Percentiles rank a stretch among this genome's conserved stretches.
Evolutionary conservation across 2,888 invertebrate genomes (phyloP).

Genomic region (Hydriomena furcata): DNA sequence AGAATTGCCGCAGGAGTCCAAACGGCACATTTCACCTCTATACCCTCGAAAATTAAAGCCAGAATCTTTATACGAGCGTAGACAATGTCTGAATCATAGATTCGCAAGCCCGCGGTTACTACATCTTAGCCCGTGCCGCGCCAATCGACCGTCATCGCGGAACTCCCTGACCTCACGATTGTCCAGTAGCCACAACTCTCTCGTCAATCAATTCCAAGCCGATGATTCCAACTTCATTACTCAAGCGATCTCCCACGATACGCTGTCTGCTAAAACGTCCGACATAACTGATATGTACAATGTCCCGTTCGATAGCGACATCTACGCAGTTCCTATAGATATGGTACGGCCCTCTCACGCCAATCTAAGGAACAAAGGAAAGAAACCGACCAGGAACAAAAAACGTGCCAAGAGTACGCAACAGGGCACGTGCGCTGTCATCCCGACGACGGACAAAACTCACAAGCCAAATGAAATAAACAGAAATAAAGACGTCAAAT

Average conservation of each 20-base stretch:
- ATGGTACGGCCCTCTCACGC: constrained; percentile 85
- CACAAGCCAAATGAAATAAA: constrained; percentile 56
- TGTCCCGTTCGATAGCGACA: constrained; percentile 94
- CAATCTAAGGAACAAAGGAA: constrained; percentile 65
- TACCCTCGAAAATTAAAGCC: constrained; percentile 67
- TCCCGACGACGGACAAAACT: constrained; percentile 47
- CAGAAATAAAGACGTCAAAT: constrained; percentile 67
- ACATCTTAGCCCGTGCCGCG: constrained; percentile 85
- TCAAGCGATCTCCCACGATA: constrained; percentile 94
- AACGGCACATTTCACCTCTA: constrained; percentile 63
- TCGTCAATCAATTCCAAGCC: constrained; percentile 88
- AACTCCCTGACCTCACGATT: constrained; percentile 90
- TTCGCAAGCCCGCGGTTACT: constrained; percentile 79
- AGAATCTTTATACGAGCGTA: constrained; percentile 67
- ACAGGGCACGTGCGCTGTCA: constrained; percentile 49
- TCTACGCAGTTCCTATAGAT: constrained; percentile 93
- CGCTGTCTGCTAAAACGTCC: constrained; percentile 86
- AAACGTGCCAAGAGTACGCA: constrained; percentile 67
- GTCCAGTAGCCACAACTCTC: constrained; percentile 93
- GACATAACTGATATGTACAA: constrained; percentile 94
- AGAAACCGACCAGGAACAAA: constrained; percentile 65
- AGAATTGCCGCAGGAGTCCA: constrained; percentile 48
- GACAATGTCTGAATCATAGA: constrained; percentile 70
- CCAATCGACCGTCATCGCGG: constrained; percentile 87
- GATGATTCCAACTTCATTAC: constrained; percentile 95